Conservation (phyloP, 2,888 invertebrate genomes). For the Temnothorax rugatulus region DNA sequence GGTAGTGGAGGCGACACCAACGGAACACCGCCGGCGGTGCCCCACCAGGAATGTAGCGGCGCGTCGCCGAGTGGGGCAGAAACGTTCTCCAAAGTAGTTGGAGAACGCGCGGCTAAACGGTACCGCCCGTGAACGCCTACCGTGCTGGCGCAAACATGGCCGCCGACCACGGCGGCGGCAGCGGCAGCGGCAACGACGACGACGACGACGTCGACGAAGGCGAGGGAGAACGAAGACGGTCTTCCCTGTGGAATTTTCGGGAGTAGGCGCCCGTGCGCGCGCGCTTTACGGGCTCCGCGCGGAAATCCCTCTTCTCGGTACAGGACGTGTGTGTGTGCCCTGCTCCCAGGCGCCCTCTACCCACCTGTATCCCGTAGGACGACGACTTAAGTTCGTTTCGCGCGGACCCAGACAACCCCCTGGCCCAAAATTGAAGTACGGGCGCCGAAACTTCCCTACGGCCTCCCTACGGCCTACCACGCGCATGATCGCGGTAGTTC, state of each 20-base stretch:
- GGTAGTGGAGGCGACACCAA: constrained; percentile 70
- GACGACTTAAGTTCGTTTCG: constrained; percentile 22
- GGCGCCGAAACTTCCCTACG: constrained; percentile 52
- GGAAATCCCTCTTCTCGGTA: not conserved
- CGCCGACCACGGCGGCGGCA: constrained; percentile 74
- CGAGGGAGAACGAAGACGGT: constrained; percentile 17
- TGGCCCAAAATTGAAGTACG: constrained; percentile 67
- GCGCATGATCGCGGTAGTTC: constrained; percentile 69
- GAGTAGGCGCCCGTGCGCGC: constrained; percentile 5
- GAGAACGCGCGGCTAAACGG: constrained; percentile 77
- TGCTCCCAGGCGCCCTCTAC: constrained; percentile 7
- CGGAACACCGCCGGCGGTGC: constrained; percentile 67
- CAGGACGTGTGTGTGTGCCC: not conserved
- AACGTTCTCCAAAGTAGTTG: constrained; percentile 81
- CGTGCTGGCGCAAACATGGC: constrained; percentile 86
- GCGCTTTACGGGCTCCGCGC: not conserved
- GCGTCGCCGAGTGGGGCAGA: constrained; percentile 75
- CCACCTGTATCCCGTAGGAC: not conserved
- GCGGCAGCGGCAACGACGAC: constrained; percentile 48
- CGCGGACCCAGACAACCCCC: constrained; percentile 38
- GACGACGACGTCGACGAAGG: constrained; percentile 38
- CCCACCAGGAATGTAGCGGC: constrained; percentile 74
- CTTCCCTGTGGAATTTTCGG: constrained; percentile 47
- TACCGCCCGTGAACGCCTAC: constrained; percentile 84
- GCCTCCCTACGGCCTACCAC: constrained; percentile 44